Evolutionary conservation across 1,140 invertebrate species (phyloP).

Genomic region (Pogonomyrmex californicus): DNA sequence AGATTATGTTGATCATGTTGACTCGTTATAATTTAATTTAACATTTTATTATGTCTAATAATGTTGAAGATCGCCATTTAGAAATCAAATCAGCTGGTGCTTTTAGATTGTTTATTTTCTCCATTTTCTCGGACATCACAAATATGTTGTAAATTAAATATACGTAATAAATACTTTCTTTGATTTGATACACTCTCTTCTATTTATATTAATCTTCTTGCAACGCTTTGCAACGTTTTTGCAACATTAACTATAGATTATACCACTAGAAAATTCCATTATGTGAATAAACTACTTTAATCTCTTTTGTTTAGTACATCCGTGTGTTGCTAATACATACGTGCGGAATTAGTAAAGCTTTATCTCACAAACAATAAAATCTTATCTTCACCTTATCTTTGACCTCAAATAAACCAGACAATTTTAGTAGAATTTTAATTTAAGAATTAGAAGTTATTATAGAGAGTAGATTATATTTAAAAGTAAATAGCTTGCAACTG

Average conservation of each 20-base stretch:
- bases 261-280: not conserved
- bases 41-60: slow-evolving; percentile 10
- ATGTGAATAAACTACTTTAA: not conserved
- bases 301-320: not conserved
- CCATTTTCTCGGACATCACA: not conserved
- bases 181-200: slow-evolving; percentile 3
- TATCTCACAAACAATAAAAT: not conserved
- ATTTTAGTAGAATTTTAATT: not conserved
- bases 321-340: too few relatives aligned
- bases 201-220: not conserved
- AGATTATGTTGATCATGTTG: not conserved
- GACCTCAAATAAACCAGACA: not conserved
- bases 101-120: slow-evolving; percentile 17
- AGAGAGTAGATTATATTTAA: not conserved
- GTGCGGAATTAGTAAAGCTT: not conserved
- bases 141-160: slow-evolving; percentile 34
- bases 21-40: slow-evolving; percentile 41
- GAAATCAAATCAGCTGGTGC: not conserved
- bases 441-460: not conserved
- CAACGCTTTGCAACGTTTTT: not conserved
- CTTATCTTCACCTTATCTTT: not conserved
- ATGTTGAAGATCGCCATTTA: slow-evolving; percentile 6
- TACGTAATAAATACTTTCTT: not conserved
- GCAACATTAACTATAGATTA: not conserved
- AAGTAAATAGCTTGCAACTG: not conserved